Percentiles rank a stretch among this genome's conserved stretches.
Conservation (phyloP, 2,888 invertebrate genomes). For the Netelia melanura region DNA sequence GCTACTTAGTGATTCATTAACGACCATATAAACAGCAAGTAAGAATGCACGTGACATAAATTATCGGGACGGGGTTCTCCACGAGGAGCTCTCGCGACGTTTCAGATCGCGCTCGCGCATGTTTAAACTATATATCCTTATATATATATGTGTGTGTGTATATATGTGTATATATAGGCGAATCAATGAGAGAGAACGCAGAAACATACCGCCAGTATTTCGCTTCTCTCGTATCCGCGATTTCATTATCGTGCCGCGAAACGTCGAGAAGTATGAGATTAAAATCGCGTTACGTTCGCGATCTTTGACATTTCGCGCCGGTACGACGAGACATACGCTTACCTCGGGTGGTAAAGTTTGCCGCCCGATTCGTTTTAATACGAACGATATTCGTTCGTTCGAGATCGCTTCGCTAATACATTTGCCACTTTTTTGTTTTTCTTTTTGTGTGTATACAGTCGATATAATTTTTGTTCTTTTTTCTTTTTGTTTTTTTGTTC, state of each 20-base stretch:
- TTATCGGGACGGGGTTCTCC: constrained; percentile 66
- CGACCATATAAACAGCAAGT: constrained; percentile 70
- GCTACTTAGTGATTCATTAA: constrained; percentile 71
- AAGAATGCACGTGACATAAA: constrained; percentile 70
- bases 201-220: constrained; percentile 6
- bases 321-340: not conserved
- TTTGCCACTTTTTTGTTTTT: too few species aligned
- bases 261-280: constrained; percentile 56
- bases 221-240: constrained; percentile 48
- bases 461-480: not conserved
- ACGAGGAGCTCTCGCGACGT: constrained; percentile 46
- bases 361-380: not conserved
- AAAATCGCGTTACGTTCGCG: constrained; percentile 54
- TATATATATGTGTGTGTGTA: not conserved
- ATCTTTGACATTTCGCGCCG: constrained; percentile 60
- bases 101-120: constrained; percentile 30
- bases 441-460: not conserved
- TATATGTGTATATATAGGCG: not conserved
- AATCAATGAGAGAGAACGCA: not conserved
- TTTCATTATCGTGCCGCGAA: constrained; percentile 61
- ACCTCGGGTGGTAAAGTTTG: not conserved
- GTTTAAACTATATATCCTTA: constrained; percentile 22
- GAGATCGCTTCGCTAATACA: too few species aligned
- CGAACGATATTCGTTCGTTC: not conserved
- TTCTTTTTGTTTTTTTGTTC: constrained; percentile 3